phyloP scores from a whole-genome alignment of 2,797 vertebrate species.

The Chelmon rostratus region DNA sequence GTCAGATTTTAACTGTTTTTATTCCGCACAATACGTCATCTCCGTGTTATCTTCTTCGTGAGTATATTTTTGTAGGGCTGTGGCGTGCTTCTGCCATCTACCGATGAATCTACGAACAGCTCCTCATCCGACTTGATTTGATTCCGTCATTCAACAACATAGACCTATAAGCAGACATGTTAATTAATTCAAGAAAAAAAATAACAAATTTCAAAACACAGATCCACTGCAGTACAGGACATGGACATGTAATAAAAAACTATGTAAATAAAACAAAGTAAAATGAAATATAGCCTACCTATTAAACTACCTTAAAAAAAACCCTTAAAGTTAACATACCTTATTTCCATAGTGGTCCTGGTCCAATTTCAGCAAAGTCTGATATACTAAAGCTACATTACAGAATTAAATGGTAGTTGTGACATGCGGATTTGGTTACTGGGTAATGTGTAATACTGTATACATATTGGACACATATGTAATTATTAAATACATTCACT shows the following conservation, averaged over 20 bases:
- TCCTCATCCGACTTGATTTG: background rate
- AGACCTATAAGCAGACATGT: too few species aligned
- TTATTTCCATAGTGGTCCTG: background rate
- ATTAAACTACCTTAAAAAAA: background rate
- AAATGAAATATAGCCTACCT: too few species aligned
- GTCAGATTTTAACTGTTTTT: slow-evolving; percentile 72
- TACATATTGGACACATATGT: too few species aligned
- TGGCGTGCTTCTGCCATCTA: slow-evolving; percentile 41
- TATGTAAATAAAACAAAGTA: background rate
- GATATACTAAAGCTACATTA: background rate
- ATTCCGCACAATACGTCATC: slow-evolving; percentile 26
- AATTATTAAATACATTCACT: too few species aligned
- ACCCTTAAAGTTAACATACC: background rate
- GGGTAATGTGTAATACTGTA: too few species aligned
- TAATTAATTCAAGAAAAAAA: too few species aligned
- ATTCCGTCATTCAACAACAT: background rate
- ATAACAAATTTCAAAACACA: too few species aligned
- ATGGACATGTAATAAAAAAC: background rate
- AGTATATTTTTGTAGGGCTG: fast-evolving
- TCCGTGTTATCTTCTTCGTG: slow-evolving; percentile 54
- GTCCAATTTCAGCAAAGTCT: background rate
- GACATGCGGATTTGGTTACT: too few species aligned
- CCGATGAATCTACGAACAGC: background rate
- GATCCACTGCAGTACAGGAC: too few species aligned
- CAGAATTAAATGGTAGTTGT: too few species aligned